These are phyloP conservation scores for Sebastes taczanowskii DNA, from an alignment of 2,797 vertebrate genomes.

Conservation along the genomic window DNA sequence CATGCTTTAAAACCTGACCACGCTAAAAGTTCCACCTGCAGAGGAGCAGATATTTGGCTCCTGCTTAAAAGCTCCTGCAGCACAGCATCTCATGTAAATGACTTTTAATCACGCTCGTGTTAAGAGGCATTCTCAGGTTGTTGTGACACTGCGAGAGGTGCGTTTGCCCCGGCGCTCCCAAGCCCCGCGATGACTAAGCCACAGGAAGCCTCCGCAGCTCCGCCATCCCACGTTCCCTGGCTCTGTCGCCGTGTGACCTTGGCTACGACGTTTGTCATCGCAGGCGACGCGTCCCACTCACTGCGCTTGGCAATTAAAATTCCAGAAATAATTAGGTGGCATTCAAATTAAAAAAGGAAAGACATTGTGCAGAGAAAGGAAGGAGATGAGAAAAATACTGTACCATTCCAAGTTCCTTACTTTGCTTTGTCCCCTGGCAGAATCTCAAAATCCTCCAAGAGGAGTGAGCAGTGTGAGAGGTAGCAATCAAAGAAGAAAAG, in stretches of 20 bases:
- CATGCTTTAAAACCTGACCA: slow-evolving; percentile 16
- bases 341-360: slow-evolving; percentile 51
- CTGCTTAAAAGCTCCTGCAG: background rate
- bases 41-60: slow-evolving; percentile 6
- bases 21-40: slow-evolving; percentile 25
- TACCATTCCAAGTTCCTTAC: slow-evolving; percentile 9
- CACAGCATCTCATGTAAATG: slow-evolving; percentile 41
- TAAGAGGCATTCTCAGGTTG: slow-evolving; percentile 46
- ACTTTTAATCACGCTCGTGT: slow-evolving; percentile 35
- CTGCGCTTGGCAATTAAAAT: slow-evolving; percentile 68
- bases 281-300: slow-evolving; percentile 60
- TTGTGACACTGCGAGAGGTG: slow-evolving; percentile 47
- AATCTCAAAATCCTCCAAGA: slow-evolving; percentile 43
- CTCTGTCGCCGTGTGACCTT: slow-evolving; percentile 71
- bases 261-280: slow-evolving; percentile 59
- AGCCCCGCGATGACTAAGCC: slow-evolving; percentile 65
- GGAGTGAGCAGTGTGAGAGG: slow-evolving; percentile 42
- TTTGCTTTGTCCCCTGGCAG: slow-evolving; percentile 33
- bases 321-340: slow-evolving; percentile 70
- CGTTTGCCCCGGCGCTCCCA: slow-evolving; percentile 42
- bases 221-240: slow-evolving; percentile 63
- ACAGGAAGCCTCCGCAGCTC: slow-evolving; percentile 65
- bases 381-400: slow-evolving; percentile 18
- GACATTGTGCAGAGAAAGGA: slow-evolving; percentile 2
- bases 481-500: slow-evolving; percentile 70